These are phyloP conservation scores for Carassius gibelio DNA, from an alignment of 2,113 vertebrate species.

Conservation along the genomic window DNA sequence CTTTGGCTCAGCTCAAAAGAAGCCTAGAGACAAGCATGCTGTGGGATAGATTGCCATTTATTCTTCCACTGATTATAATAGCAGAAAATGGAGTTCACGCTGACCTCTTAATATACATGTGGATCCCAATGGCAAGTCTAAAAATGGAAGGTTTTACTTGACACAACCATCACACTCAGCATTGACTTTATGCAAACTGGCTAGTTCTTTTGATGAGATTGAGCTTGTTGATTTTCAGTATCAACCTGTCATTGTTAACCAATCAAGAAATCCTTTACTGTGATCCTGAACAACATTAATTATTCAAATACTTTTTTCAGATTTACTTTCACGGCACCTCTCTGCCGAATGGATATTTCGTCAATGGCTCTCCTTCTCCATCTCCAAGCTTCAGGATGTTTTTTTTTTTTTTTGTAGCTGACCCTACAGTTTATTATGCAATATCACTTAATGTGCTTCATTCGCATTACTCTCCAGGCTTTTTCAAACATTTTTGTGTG, in stretches of 20 bases:
- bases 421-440: background rate
- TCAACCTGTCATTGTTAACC: slow-evolving; percentile 21
- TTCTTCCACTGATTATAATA: slow-evolving; percentile 11
- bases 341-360: background rate
- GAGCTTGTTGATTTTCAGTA: background rate
- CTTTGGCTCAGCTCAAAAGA: slow-evolving; percentile 50
- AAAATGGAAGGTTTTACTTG: background rate
- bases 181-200: background rate
- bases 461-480: background rate
- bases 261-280: background rate
- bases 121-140: background rate
- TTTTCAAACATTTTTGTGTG: background rate
- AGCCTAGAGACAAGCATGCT: slow-evolving; percentile 41
- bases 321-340: background rate
- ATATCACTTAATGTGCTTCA: background rate
- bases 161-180: background rate
- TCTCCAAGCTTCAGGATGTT: background rate
- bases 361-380: background rate
- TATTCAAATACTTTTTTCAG: background rate
- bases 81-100: background rate
- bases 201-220: background rate
- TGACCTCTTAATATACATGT: background rate
- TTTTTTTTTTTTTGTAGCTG: background rate
- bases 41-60: slow-evolving; percentile 28
- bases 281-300: background rate